Base-by-base conservation (phyloP, 2,113 vertebrate species). In the Tricholaema leucomelas region DNA sequence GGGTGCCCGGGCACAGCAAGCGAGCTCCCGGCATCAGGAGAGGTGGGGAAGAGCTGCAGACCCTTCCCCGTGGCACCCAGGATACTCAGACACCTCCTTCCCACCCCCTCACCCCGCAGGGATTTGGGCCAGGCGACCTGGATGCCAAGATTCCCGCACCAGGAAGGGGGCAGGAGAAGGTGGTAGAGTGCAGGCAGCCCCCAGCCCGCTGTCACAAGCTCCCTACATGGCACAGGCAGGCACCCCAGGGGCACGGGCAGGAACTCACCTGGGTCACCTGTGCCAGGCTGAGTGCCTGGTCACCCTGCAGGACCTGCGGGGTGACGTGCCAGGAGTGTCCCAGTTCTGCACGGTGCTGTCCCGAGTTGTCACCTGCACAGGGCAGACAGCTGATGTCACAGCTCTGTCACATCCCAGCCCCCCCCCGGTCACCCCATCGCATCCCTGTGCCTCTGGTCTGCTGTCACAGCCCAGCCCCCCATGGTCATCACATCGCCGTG, bases 241-340 rank as follows among this genome's bases (percentile, higher is more conserved):
- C 18, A 36, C 18, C 21, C 28, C 28, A 6, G 9, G 27, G 28
- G 5, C 3, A 4, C 0, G 21, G 27, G 91, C 0, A 2, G 61
- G 85, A 27, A 50, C 87, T 94, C 94, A 98, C 98, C 97, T 91
- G 91, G 6, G 92, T 75, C 1, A 71, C 78, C 27, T 96, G 95
- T 18, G 74, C 69, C 48, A 95, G 48, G 84, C 75, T 86, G 60
- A 97, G 21, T 0, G 2, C 77, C 36, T 8, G 69, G 33, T 55
- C n/a, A 18, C 81, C 83, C 44, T 6, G 16, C 81, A 96, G 50
- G n/a, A 95, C 55, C 78, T 64, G n/a, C 2, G 92, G 95, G 23
- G 65, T 87, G n/a, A 92, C 81, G 3, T 64, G 21, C 73, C 91
- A 91, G 35, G 38, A 79, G 14, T 1, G 92, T 42, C 79, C 60